Base-by-base conservation (phyloP, 2,888 invertebrate species). In the Sclerodermus sp. region DNA sequence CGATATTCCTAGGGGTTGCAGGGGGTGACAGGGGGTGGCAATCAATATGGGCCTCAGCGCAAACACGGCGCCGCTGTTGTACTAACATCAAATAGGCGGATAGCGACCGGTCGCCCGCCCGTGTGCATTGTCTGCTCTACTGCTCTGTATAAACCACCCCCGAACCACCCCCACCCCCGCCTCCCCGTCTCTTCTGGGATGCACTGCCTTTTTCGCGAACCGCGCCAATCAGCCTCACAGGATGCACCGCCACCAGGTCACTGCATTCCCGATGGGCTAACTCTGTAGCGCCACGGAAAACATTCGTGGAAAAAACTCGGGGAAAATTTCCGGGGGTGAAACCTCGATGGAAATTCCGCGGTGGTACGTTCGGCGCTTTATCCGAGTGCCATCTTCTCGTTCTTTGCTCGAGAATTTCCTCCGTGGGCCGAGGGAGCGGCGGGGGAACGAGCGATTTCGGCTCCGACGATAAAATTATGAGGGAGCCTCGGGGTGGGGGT, bases 31-130 rank as follows among this genome's bases (percentile, higher is more conserved):
- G 23, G 73, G 74, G 74, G 71, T 71, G 74, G 75, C 77, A 77
- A 77, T 77, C 77, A 77, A 77, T 77, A 77, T 77, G 76, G 76
- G 76, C 76, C 76, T 77, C 74, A 77, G 74, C 73, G 75, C 76
- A 77, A 77, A 77, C 77, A 77, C 76, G 74, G 70, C 68, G 68
- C 74, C 70, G 70, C 73, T 74, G 75, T 76, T 77, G 77, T 77
- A 77, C 77, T 74, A 77, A 77, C 77, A 77, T 77, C 76, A 77
- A 77, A 77, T 77, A 77, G 77, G 76, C 76, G 77, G 76, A 77
- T 75, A 73, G 76, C 76, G 71, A 74, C 67, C 71, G 67, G 64
- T 67, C 67, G 70, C 66, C 64, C 67, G 62, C 66, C 64, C 62
- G 61, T 66, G 62, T 71, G 70, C 67, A 71, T 70, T 71, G 71